Percentiles rank a stretch among this genome's conserved stretches.
These are phyloP conservation scores for Aphidius ervi DNA, from an alignment of 1,140 invertebrate genomes.

Conservation along the genomic window DNA sequence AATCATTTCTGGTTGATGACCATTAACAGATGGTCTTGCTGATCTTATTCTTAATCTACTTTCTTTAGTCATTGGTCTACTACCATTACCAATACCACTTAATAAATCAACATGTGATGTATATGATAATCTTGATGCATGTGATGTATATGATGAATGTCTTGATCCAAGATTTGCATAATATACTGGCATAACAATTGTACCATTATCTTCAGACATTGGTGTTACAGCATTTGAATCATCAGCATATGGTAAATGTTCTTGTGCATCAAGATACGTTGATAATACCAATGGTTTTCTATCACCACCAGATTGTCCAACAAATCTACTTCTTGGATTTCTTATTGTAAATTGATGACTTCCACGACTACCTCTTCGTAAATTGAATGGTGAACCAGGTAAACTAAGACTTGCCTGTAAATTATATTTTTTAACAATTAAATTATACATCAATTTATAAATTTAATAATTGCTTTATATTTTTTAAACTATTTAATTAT, in stretches of 20 bases:
- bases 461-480: too few relatives aligned
- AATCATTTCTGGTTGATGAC: conserved; percentile 61
- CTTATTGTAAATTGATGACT: conserved; percentile 89
- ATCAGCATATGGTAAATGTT: conserved; percentile 94
- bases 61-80: conserved; percentile 76
- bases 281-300: conserved; percentile 90
- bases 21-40: conserved; percentile 61
- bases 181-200: conserved; percentile 87
- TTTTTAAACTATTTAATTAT: too few relatives aligned
- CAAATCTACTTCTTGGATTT: conserved; percentile 67
- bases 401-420: conserved; percentile 90
- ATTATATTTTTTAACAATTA: not conserved
- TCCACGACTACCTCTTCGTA: conserved; percentile 80
- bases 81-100: conserved; percentile 64
- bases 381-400: conserved; percentile 93
- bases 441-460: too few relatives aligned
- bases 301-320: conserved; percentile 70
- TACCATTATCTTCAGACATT: conserved; percentile 95
- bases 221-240: conserved; percentile 96
- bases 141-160: conserved; percentile 91
- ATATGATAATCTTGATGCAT: conserved; percentile 86
- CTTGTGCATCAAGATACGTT: conserved; percentile 91
- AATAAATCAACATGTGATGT: conserved; percentile 88
- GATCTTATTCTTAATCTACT: conserved; percentile 73
- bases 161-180: conserved; percentile 80